A percentile compares a stretch with the other conserved stretches of the same genome.
Evolutionary conservation across 2,888 invertebrate species (phyloP).

Genomic region (Ornithoptera priamus): DNA sequence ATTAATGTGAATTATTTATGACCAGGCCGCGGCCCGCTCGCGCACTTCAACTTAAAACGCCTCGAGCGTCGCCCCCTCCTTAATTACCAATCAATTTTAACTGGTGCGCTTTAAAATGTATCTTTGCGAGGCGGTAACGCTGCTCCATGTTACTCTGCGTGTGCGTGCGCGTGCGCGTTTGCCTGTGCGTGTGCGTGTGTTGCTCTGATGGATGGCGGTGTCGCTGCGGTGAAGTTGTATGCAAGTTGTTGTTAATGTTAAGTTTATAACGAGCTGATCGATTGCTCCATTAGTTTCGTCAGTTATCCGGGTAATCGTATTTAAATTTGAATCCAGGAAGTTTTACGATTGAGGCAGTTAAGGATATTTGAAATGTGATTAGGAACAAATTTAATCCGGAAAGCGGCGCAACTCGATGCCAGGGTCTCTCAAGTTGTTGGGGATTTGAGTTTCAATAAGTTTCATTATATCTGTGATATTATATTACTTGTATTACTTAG

Average conservation of each 20-base stretch:
- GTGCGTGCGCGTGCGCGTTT: too few species aligned
- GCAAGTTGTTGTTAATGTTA: too few species aligned
- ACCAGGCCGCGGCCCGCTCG: background rate
- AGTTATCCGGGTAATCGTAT: background rate
- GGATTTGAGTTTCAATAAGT: background rate
- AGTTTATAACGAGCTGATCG: too few species aligned
- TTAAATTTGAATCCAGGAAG: constrained; percentile 4
- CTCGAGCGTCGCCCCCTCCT: background rate
- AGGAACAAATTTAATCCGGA: background rate
- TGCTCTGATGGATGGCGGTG: too few species aligned
- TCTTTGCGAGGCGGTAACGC: too few species aligned
- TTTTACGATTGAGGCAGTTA: background rate
- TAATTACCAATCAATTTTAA: constrained; percentile 14
- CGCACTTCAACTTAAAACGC: constrained; percentile 1
- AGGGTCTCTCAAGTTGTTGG: background rate
- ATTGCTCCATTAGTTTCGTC: too few species aligned
- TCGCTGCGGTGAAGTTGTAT: too few species aligned
- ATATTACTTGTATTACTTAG: too few species aligned
- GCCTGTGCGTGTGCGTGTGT: too few species aligned
- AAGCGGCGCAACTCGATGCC: background rate
- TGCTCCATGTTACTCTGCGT: too few species aligned
- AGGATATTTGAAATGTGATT: background rate
- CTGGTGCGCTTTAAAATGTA: constrained; percentile 1
- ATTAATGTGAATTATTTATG: constrained; percentile 3
- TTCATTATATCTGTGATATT: too few species aligned